Evolutionary conservation across 30 jellyfish, hydroid and myxozoan genomes (phyloP), one percentile per base, ranked within the genome.

Genomic region (Hydractinia echinata): DNA sequence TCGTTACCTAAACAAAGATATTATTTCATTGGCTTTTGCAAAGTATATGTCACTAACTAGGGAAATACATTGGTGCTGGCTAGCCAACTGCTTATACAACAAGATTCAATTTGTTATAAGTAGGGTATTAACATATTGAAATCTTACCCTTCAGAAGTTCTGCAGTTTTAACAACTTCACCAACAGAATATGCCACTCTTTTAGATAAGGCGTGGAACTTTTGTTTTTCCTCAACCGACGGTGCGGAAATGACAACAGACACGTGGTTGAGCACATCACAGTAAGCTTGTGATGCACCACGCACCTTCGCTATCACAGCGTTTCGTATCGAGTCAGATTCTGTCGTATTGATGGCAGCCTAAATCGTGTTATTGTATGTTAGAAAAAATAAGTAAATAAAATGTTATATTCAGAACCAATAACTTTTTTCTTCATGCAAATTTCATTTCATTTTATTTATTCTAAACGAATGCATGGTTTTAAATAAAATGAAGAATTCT

Each of bases 281-380:
- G 52, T 90, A 90, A 67, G 95, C 89, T 20, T 84, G 91, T 4
- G 95, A 89, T n/a, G 96, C 70, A 51, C 86, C 95, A 39, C 85
- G 55, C 44, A 94, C 97, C 79, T 86, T 84, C 82, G 79, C 84
- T 81, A 90, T 77, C 7, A 92, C 86, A 66, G 97, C 97, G 77
- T 76, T 70, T 78, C 94, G 94, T 52, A 90, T 68, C 14, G 66
- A 76, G 18, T 86, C 97, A 13, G 87, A 68, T 49, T 90, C 97
- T 72, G 94, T 87, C 79, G 87, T 79, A 82, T 82, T 85, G 15
- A 92, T 90, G 50, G 95, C 95, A 30, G 87, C 97, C 97, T 84
- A 72, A 2, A 64, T 51, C 44, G 44, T 30, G 44, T 30, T 30
- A 30, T 30, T 30, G 44, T 2, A 30, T 0, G 44, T n/a, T n/a